Base-by-base conservation (phyloP, 2,797 vertebrate genomes). In the Silurus aristotelis region DNA sequence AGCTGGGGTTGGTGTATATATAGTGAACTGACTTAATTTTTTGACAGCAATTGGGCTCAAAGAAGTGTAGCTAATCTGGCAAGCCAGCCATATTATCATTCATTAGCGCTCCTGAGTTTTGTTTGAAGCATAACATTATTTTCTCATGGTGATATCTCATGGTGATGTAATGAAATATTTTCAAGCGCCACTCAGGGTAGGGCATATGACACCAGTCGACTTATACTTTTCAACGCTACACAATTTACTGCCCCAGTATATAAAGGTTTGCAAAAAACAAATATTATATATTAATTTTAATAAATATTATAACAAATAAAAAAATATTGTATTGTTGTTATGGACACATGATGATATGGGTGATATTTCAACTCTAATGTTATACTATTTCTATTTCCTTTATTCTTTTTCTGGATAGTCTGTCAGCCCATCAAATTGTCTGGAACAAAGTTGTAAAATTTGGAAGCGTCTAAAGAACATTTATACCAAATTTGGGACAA, bases 41-140 rank as follows among this genome's bases (percentile, higher is more conserved):
- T 52, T 66, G 78, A 52, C 63, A 67, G n/a, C 43, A 66, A 66
- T 80, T 80, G 43, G 61, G 61, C 78, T 66, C 22, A 80, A 52
- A 66, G n/a, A 43, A 66, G 43, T 66, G 38, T 66, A 80, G 66
- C 78, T 80, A 52, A 80, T 80, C 78, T 80, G 61, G 61, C 78
- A 80, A 80, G 78, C 4, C 78, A 80, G 46, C 46, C 46, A 80
- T 43, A 80, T 80, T 80, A 52, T 66, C 46, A 52, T 80, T 80
- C 43, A 80, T 64, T 8, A 80, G 78, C 1, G n/a, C 78, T 80
- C 61, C 20, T 43, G 14, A 63, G 67, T 60, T 43, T 12, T 66
- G 19, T 66, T 67, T 66, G 61, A 15, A 27, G 79, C 63, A 3
- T 80, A 67, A 67, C 79, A 80, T 80, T 67, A 67, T 15, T 66